Evolutionary conservation across 1,140 invertebrate species (phyloP), one percentile per base, ranked within the genome.

Genomic region (Rhyzopertha dominica): DNA sequence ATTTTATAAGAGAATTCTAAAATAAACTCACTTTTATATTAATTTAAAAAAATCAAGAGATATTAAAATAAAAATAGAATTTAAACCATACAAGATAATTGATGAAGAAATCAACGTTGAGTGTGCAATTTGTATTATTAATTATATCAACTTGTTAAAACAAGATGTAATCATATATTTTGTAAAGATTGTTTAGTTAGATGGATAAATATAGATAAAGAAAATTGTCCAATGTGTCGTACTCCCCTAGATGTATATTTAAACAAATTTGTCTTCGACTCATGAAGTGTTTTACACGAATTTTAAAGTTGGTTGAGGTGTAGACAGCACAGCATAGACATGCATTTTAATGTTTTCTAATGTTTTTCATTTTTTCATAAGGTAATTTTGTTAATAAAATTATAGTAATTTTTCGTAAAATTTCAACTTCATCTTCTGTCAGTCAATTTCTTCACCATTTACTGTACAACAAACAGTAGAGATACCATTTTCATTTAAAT

Each of bases 291-390:
- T n/a, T n/a, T n/a, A n/a, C n/a, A n/a, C n/a, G n/a, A n/a, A n/a
- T n/a, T n/a, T n/a, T n/a, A n/a, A n/a, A n/a, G n/a, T n/a, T n/a
- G n/a, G n/a, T n/a, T n/a, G n/a, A n/a, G n/a, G n/a, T n/a, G n/a
- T n/a, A n/a, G n/a, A n/a, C n/a, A n/a, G n/a, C n/a, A n/a, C n/a
- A n/a, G n/a, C n/a, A n/a, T n/a, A n/a, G n/a, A n/a, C n/a, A n/a
- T n/a, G n/a, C n/a, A n/a, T n/a, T n/a, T n/a, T n/a, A n/a, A n/a
- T n/a, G n/a, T n/a, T n/a, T n/a, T n/a, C n/a, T n/a, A n/a, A n/a
- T n/a, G n/a, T 59, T 3, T 35, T 35, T 35, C 32, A 35, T 35
- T 35, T 35, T n/a, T n/a, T 35, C 14, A 58, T 36, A 35, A 59
- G 32, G 14, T 35, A 35, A 35, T 35, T 35, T 35, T 35, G 32